These are phyloP conservation scores for Berghia stephanieae DNA, from an alignment of 1,140 invertebrate genomes.

Conservation along the genomic window DNA sequence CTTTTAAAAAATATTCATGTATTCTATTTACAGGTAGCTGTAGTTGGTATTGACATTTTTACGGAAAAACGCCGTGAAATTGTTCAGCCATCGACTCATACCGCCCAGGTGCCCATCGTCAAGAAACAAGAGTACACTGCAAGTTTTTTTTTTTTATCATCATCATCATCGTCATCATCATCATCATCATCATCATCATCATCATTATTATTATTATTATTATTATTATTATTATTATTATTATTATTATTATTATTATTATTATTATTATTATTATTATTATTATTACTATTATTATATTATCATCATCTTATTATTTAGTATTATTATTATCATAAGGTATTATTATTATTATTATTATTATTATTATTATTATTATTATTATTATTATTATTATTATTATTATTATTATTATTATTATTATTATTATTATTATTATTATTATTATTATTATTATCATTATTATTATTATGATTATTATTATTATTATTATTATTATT, in stretches of 20 bases:
- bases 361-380: not conserved
- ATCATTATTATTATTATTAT: not conserved
- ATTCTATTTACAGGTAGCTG: too few relatives aligned
- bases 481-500: not conserved
- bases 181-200: not conserved
- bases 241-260: not conserved
- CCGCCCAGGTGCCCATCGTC: too few relatives aligned
- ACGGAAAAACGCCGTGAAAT: too few relatives aligned
- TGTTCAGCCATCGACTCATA: too few relatives aligned
- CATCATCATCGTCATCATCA: not conserved
- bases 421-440: not conserved
- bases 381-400: not conserved
- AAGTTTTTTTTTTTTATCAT: not conserved
- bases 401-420: constrained; percentile 4
- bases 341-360: not conserved
- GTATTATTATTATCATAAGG: not conserved
- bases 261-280: not conserved
- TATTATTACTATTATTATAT: not conserved
- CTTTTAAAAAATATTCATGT: too few relatives aligned
- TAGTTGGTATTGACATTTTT: too few relatives aligned
- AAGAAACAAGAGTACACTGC: too few relatives aligned
- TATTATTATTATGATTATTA: not conserved
- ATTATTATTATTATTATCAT: not conserved
- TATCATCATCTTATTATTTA: too few relatives aligned
- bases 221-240: not conserved